Evolutionary conservation across 2,888 invertebrate genomes (phyloP).

Genomic region (Synanthedon andrenaeformis): DNA sequence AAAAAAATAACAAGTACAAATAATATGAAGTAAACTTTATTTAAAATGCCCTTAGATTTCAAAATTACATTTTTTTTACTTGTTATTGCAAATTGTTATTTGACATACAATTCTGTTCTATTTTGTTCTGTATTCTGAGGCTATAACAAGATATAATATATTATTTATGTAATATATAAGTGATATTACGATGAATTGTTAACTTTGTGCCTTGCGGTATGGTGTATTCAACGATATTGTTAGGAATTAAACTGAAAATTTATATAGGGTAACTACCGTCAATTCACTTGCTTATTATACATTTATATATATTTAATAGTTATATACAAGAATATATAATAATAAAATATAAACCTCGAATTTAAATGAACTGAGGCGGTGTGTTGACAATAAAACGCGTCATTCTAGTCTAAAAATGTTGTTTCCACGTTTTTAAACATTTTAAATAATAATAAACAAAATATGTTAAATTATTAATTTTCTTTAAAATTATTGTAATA

Average conservation of each 20-base stretch:
- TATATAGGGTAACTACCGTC: conserved; percentile 49
- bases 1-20: too few species aligned
- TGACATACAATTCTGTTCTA: too few species aligned
- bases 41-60: too few species aligned
- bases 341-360: conserved; percentile 42
- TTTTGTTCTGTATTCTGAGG: too few species aligned
- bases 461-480: too few species aligned
- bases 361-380: conserved; percentile 52
- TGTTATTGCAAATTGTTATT: too few species aligned
- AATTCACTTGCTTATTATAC: conserved; percentile 58
- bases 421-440: background rate
- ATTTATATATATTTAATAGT: conserved; percentile 11
- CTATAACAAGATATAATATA: background rate
- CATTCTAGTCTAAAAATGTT: conserved; percentile 45
- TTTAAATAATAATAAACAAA: background rate
- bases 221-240: conserved; percentile 43
- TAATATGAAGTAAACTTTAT: too few species aligned
- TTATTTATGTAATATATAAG: conserved; percentile 25
- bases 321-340: conserved; percentile 21
- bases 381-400: conserved; percentile 60
- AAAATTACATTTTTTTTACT: too few species aligned
- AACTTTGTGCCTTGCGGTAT: conserved; percentile 60
- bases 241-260: conserved; percentile 27
- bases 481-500: too few species aligned
- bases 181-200: conserved; percentile 14